Evolutionary conservation across 35 echinoderm and acorn worm species (phyloP).

Genomic region (Ophioderma brevispina): DNA sequence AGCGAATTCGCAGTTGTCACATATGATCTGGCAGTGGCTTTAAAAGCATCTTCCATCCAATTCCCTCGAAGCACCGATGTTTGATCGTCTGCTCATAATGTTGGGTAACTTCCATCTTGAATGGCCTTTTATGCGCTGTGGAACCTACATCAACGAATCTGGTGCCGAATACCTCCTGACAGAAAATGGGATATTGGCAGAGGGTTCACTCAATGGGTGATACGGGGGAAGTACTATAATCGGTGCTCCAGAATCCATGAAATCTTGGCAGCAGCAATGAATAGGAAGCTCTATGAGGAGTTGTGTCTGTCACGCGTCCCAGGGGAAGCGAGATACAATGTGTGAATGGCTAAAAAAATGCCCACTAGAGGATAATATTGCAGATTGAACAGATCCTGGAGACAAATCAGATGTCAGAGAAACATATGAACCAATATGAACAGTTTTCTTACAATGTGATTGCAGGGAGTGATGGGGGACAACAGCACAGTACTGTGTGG

Average conservation of each 20-base stretch:
- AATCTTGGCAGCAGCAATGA: slow-evolving; percentile 52
- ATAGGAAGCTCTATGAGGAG: slow-evolving; percentile 9
- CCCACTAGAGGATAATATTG: not conserved
- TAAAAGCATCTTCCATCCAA: slow-evolving; percentile 85
- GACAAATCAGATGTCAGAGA: slow-evolving; percentile 15
- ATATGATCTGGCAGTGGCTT: slow-evolving; percentile 79
- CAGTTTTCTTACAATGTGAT: slow-evolving; percentile 49
- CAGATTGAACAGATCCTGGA: slow-evolving; percentile 31
- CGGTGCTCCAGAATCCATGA: slow-evolving; percentile 77
- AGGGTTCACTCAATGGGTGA: slow-evolving; percentile 73
- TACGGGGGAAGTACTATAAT: slow-evolving; percentile 89
- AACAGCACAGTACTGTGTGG: slow-evolving; percentile 53
- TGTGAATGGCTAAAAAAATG: not conserved
- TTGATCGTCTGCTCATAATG: slow-evolving; percentile 73
- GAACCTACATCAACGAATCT: slow-evolving; percentile 79
- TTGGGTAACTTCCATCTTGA: slow-evolving; percentile 87
- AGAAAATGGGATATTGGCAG: slow-evolving; percentile 58
- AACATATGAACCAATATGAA: slow-evolving; percentile 65
- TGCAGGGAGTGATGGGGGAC: slow-evolving; percentile 48
- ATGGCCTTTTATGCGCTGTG: slow-evolving; percentile 63
- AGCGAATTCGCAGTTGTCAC: slow-evolving; percentile 56
- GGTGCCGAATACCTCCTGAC: slow-evolving; percentile 64
- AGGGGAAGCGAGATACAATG: not conserved
- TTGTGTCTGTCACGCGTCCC: not conserved
- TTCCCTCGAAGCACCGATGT: slow-evolving; percentile 58